Evolutionary conservation across 2,888 invertebrate genomes (phyloP), one percentile per base, ranked within the genome.

Genomic region (Bombyx huttoni): DNA sequence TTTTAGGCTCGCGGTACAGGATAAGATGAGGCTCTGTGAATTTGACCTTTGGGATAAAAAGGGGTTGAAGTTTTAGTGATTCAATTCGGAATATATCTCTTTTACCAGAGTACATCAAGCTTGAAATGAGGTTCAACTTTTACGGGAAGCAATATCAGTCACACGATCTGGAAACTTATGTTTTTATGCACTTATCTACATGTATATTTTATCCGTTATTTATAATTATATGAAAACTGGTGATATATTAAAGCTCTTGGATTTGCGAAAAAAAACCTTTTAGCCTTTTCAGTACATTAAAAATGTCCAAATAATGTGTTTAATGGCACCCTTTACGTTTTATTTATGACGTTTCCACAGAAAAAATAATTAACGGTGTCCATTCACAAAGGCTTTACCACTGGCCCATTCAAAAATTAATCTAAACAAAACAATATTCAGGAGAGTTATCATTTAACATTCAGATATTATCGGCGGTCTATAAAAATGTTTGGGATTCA

Each of bases 261-360:
- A 79, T 73, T 70, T 77, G 73, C 69, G 66, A 78, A 78, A 81
- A 78, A 72, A 81, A 80, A 75, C 76, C 80, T 75, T 84, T 83
- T 78, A 81, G 72, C 78, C 75, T 80, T 85, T 83, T 79, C 81
- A 81, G 84, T 83, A 84, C 81, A 87, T 86, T 85, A 85, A 87
- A 85, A 79, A 84, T 85, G 78, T 81, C 81, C 73, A 79, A 83
- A 82, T 85, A 85, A 85, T 85, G 81, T 83, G 81, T 83, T 86
- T 87, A 86, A 87, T 85, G 81, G 84, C 83, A 81, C 85, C 86
- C 81, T 84, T 86, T 81, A 84, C 79, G 71, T 77, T 24, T 81
- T 83, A 86, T 86, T 86, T 85, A 87, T 70, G 81, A 74, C 74
- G 76, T 70, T 60, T 71, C 68, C 70, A 69, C 79, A 70, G 68